These are phyloP conservation scores for Holothuria glaberrima DNA, from an alignment of 35 echinoderm and acorn worm genomes.

Conservation along the genomic window DNA sequence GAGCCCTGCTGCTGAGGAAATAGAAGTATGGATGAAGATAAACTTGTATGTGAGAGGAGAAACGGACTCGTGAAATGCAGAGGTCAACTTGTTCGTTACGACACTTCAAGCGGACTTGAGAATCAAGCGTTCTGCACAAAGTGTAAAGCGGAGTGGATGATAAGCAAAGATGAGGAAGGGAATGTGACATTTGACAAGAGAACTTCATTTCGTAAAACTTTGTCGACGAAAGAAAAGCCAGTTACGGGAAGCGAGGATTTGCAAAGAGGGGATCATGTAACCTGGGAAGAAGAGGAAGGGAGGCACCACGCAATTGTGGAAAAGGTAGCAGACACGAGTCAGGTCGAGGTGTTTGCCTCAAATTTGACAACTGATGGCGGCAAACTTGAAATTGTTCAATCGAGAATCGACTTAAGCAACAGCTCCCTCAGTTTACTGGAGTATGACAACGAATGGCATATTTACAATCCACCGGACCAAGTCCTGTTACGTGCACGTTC, in stretches of 20 bases:
- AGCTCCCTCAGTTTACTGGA: slow-evolving; percentile 31
- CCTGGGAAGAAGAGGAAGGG: background rate
- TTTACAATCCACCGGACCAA: slow-evolving; percentile 22
- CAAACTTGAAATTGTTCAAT: slow-evolving; percentile 5
- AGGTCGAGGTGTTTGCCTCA: slow-evolving; percentile 22
- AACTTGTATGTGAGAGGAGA: too few species aligned
- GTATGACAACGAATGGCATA: background rate
- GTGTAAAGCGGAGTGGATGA: slow-evolving; percentile 26
- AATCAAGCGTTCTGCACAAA: slow-evolving; percentile 42
- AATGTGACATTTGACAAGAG: slow-evolving; percentile 16
- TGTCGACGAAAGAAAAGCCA: background rate
- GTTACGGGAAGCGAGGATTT: slow-evolving; percentile 1
- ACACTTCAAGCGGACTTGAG: background rate
- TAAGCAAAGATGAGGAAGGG: background rate
- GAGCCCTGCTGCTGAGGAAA: too few species aligned
- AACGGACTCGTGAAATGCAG: slow-evolving; percentile 10
- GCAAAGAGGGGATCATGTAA: slow-evolving; percentile 18
- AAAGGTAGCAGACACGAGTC: background rate
- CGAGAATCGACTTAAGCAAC: slow-evolving; percentile 16
- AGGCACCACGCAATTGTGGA: slow-evolving; percentile 37
- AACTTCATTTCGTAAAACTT: background rate
- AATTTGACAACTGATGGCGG: background rate
- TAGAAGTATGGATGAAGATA: too few species aligned
- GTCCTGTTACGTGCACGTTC: slow-evolving; percentile 22
- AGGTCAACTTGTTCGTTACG: background rate